Evolutionary conservation across 2,797 vertebrate genomes (phyloP), one percentile per base, ranked within the genome.

Genomic region (Neosilurus mollespiculum): DNA sequence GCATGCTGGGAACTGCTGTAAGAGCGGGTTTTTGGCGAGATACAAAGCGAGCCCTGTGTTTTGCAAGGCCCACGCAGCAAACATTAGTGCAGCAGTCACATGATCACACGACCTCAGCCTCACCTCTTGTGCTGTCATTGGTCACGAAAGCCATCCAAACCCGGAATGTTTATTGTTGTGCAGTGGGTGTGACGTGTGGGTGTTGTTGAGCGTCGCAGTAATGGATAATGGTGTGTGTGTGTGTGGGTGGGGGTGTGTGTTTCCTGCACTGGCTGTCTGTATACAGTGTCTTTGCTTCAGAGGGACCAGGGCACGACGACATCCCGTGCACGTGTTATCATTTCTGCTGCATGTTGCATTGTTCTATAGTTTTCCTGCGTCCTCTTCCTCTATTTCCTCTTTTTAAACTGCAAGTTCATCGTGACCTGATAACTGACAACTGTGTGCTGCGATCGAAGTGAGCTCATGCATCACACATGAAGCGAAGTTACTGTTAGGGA

Each of bases 41-140:
- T 70, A 69, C 84, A 89, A 89, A 81, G 89, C 72, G 49, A 87
- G 72, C 78, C 82, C 85, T 89, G 88, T 88, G 77, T 83, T 91
- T 90, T 89, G 26, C 65, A 70, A 70, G 78, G 61, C 86, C 81
- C 65, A 53, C 71, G 22, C 71, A 82, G 81, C 43, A 76, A 20
- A 22, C 80, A 70, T 86, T 67, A 82, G 84, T 62, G 71, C 24
- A 62, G 2, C 49, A 49, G 71, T 86, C 86, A 87, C 49, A n/a
- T 85, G 85, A 82, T 69, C 82, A 15, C 65, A 67, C 88, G 90
- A 91, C 91, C 90, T 87, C 82, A 22, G 49, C 0, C 62, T 90
- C 91, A 91, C 91, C 92, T 86, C 59, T 71, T 85, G 53, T 18
- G 51, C 71, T 72, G 56, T 89, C 89, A 81, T 82, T 84, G 77